A percentile compares a stretch with the other conserved stretches of the same genome.
Evolutionary conservation across 2,888 invertebrate genomes (phyloP).

Genomic region (Ashinkailepas kermadecensis): DNA sequence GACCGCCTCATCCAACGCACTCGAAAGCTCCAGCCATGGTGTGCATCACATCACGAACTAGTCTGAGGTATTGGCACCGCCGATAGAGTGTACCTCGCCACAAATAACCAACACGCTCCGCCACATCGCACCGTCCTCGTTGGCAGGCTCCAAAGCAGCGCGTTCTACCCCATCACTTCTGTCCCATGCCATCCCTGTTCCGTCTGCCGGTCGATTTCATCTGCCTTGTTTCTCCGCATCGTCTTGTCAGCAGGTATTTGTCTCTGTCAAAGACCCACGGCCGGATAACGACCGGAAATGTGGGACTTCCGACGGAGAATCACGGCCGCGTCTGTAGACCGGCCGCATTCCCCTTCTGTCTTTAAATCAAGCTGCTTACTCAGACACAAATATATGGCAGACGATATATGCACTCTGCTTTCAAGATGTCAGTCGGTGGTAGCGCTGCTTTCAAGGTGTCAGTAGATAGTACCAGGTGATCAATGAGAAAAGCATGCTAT

Average conservation of each 20-base stretch:
- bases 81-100: no score
- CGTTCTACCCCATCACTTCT: no score
- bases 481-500: no score
- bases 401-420: neutral
- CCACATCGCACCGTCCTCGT: no score
- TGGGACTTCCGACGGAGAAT: neutral
- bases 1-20: no score
- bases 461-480: no score
- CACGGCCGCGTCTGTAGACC: neutral
- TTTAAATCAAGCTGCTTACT: slow-evolving; percentile 1
- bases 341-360: neutral
- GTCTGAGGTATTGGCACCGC: no score
- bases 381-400: neutral
- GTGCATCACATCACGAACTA: no score
- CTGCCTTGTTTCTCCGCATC: neutral
- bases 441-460: no score
- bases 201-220: neutral
- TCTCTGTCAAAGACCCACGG: neutral
- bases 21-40: no score
- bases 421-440: neutral
- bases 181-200: neutral
- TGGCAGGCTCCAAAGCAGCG: no score
- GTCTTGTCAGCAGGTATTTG: neutral
- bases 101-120: no score
- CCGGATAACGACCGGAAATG: neutral